Conservation (phyloP, 2,888 invertebrate species). For the Agonum fuliginosum region DNA sequence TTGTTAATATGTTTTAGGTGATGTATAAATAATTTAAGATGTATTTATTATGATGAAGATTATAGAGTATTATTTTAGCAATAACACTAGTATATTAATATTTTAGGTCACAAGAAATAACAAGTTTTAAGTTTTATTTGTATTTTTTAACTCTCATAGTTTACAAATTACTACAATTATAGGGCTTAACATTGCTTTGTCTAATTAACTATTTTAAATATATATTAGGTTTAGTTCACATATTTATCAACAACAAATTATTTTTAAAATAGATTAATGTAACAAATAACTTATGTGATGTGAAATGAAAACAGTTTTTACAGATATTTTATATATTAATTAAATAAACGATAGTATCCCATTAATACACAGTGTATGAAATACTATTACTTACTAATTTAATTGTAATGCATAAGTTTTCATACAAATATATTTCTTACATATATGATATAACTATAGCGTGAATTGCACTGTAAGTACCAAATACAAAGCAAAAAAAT, state of each 20-base stretch:
- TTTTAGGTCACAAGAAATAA: too few species aligned
- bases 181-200: neutral
- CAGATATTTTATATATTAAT: conserved; percentile 7
- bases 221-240: neutral
- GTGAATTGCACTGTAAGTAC: conserved; percentile 9
- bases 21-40: neutral
- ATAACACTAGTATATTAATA: neutral
- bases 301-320: neutral
- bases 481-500: neutral
- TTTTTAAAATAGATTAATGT: neutral
- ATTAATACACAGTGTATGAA: too few species aligned
- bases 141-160: neutral
- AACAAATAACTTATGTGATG: neutral
- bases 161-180: neutral
- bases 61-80: neutral
- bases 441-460: neutral
- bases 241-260: neutral
- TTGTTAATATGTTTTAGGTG: neutral
- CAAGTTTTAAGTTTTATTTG: neutral
- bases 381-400: neutral
- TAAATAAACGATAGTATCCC: conserved; percentile 1
- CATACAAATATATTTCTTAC: neutral
- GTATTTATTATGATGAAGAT: neutral
- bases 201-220: neutral
- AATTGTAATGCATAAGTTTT: too few species aligned